phyloP scores from a whole-genome alignment of 2,888 invertebrate genomes.

The Sthenelais limicola region DNA sequence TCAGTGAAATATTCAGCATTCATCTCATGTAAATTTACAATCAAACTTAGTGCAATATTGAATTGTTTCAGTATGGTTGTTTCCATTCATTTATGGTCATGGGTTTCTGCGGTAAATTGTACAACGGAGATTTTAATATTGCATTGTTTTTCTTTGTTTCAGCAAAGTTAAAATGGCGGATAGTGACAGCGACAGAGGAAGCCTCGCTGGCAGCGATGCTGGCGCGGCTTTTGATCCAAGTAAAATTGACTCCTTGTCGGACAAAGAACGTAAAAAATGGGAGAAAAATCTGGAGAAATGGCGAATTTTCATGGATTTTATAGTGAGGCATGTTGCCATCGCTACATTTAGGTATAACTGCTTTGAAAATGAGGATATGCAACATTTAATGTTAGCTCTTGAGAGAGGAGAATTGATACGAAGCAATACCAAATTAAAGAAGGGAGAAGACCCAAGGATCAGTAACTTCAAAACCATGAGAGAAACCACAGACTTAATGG shows the following conservation, averaged over 20 bases:
- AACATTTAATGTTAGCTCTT: constrained; percentile 47
- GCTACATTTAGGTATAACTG: constrained; percentile 52
- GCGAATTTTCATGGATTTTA: constrained; percentile 53
- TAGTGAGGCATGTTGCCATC: constrained; percentile 52
- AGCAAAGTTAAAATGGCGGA: constrained; percentile 43
- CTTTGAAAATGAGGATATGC: constrained; percentile 50
- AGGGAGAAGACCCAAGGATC: constrained; percentile 48
- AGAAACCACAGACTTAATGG: constrained; percentile 46
- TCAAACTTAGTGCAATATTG: no score
- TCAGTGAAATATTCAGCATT: no score
- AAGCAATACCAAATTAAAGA: constrained; percentile 48
- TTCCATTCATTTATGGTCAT: no score
- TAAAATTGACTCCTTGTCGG: constrained; percentile 44
- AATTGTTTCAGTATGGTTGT: no score
- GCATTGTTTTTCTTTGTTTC: neutral
- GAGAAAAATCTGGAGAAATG: constrained; percentile 49
- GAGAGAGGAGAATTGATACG: constrained; percentile 50
- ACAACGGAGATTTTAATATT: no score
- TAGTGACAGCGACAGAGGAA: constrained; percentile 42
- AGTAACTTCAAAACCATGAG: constrained; percentile 48
- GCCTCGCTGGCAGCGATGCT: constrained; percentile 29
- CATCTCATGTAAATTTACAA: no score
- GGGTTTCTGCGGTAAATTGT: no score
- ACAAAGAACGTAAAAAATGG: constrained; percentile 51
- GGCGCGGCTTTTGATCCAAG: constrained; percentile 42